Conservation (phyloP, 1,140 invertebrate genomes). For the Drosophila lini region DNA sequence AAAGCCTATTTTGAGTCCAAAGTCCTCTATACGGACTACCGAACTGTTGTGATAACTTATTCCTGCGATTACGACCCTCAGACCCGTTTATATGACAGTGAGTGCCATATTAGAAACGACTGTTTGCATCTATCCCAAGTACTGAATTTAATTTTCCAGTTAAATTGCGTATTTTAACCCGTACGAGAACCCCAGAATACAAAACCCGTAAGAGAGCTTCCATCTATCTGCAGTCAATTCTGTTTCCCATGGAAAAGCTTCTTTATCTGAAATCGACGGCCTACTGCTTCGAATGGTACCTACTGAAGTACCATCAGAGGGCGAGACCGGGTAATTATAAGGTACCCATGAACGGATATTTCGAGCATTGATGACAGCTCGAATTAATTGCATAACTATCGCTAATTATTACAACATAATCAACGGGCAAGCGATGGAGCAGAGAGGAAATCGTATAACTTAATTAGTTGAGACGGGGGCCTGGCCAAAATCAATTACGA, state of each 20-base stretch:
- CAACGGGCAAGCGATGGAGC: constrained; percentile 13
- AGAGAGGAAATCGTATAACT: constrained; percentile 67
- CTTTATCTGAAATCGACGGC: constrained; percentile 19
- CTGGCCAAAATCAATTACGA: constrained; percentile 67
- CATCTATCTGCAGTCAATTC: neutral
- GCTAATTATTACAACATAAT: constrained; percentile 49
- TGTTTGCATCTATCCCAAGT: neutral
- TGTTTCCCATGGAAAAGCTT: constrained; percentile 23
- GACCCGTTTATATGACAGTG: neutral
- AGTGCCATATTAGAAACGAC: neutral
- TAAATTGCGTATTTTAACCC: constrained; percentile 49
- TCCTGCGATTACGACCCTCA: constrained; percentile 7
- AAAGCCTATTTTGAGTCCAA: constrained; percentile 40
- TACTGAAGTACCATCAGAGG: constrained; percentile 28
- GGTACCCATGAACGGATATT: constrained; percentile 38
- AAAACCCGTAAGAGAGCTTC: neutral
- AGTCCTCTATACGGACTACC: constrained; percentile 50
- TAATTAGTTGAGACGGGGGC: constrained; percentile 53
- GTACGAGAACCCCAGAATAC: constrained; percentile 27
- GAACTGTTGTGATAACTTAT: constrained; percentile 28
- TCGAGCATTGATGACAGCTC: constrained; percentile 9
- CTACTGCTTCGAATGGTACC: constrained; percentile 67
- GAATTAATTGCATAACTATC: constrained; percentile 56
- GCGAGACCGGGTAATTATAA: constrained; percentile 12
- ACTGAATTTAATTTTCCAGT: neutral